Evolutionary conservation across 1,140 invertebrate genomes (phyloP).

Genomic region (Penaeus vannamei): DNA sequence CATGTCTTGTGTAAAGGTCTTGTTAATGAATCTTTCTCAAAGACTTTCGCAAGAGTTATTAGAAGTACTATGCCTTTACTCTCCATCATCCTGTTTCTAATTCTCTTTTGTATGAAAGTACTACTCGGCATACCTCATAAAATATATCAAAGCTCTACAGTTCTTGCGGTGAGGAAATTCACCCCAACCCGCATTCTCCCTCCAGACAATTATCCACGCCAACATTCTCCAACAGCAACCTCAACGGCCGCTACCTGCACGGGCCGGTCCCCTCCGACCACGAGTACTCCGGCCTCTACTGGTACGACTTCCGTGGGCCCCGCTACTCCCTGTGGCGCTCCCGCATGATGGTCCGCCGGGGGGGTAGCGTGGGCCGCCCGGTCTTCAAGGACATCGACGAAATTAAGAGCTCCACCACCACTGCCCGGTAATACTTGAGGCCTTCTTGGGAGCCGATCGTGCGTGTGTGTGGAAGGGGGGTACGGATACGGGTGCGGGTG

Average conservation of each 20-base stretch:
- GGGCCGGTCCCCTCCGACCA: conserved; percentile 74
- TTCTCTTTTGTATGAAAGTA: no score
- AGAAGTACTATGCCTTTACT: no score
- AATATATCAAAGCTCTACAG: no score
- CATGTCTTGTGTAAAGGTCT: no score
- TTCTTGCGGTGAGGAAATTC: background rate
- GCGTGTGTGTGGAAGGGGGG: no score
- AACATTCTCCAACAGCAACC: conserved; percentile 71
- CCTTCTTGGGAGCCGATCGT: no score
- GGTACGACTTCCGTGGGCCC: conserved; percentile 77
- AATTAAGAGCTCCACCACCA: conserved; percentile 18
- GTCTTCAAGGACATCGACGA: conserved; percentile 48
- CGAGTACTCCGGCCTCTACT: conserved; percentile 77
- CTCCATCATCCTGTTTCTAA: no score
- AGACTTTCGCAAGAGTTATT: no score
- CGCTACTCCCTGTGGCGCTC: conserved; percentile 75
- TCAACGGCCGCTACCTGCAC: conserved; percentile 77
- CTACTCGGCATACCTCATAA: no score
- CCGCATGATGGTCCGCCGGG: conserved; percentile 76
- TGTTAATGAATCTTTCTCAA: no score
- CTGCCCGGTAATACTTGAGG: conserved; percentile 27
- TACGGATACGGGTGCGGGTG: no score
- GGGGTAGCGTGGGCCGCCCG: conserved; percentile 69
- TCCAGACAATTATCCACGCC: background rate
- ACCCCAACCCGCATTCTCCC: background rate